Evolutionary conservation across 2,888 invertebrate species (phyloP), one percentile per base, ranked within the genome.

Genomic region (Pristionchus exspectatus): DNA sequence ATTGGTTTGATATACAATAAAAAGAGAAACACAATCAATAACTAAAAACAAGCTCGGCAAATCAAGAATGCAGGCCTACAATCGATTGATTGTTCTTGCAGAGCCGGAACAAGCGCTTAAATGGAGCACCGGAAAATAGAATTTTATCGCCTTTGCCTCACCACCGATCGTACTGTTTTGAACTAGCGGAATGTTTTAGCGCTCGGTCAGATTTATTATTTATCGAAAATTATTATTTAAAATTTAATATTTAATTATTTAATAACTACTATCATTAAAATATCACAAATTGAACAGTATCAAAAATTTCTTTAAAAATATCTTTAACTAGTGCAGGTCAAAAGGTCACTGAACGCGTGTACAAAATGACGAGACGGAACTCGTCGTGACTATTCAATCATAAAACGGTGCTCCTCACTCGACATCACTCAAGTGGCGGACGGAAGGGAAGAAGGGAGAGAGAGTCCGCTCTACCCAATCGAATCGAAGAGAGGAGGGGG

Each of bases 351-450:
- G 74, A 38, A 74, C 33, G 21, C 38, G 21, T 18, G 10, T 7
- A 74, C 21, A 50, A 50, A 50, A 24, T 44, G 77, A n/a, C 27
- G 77, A n/a, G 38, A 74, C 30, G 72, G 38, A 72, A 72, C 72
- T 72, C 72, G 72, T 69, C 18, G 74, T 33, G 77, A 81, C 77
- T 81, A 81, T 81, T 81, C 50, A 81, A 77, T 81, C 77, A 81
- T 81, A 81, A 81, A 81, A 81, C 50, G 77, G n/a, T 81, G 77
- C 77, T 81, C 50, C 44, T 44, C 77, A n/a, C 77, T 81, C 77
- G 50, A 81, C 77, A 81, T 81, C 77, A 81, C 50, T 81, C 77
- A 81, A 81, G 77, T 81, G 77, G 77, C 21, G 4, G n/a, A 50
- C 50, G 74, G 74, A 21, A 38, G 38, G 38, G 74, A 27, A 38